Percentiles rank a stretch among this genome's conserved stretches.
Evolutionary conservation across 2,888 invertebrate species (phyloP).

Genomic region (Synanthedon formicaeformis): DNA sequence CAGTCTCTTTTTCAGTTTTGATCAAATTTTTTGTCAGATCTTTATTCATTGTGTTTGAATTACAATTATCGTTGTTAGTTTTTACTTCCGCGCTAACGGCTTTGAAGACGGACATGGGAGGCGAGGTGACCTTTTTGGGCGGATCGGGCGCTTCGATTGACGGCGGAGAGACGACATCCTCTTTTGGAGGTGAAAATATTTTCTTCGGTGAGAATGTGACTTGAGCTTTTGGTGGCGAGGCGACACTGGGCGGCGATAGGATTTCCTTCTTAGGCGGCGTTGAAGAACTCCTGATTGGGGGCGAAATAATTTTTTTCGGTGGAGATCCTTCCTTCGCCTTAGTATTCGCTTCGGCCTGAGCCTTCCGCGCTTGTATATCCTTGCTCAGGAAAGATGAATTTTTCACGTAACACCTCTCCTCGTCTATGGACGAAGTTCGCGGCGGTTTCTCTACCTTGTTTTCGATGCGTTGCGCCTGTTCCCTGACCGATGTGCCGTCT

Average conservation of each 20-base stretch:
- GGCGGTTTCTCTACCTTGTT: constrained; percentile 4
- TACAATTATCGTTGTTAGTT: constrained; percentile 6
- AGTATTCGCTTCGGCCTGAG: constrained; percentile 8
- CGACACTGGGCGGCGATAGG: constrained; percentile 5
- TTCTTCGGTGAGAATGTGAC: constrained; percentile 4
- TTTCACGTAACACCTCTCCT: constrained; percentile 32
- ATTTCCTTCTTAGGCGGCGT: constrained; percentile 6
- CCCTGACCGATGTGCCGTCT: constrained; percentile 6
- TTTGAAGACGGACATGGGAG: constrained; percentile 13
- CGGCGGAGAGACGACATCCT: constrained; percentile 6
- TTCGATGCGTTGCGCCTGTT: constrained; percentile 11
- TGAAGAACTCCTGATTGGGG: constrained; percentile 4
- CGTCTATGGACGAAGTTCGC: constrained; percentile 7
- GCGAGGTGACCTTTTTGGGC: constrained; percentile 14
- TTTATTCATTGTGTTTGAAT: constrained; percentile 6
- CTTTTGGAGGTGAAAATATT: constrained; percentile 7
- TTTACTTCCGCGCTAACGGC: background rate
- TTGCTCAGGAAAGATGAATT: constrained; percentile 47
- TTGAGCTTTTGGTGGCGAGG: constrained; percentile 6
- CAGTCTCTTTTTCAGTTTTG: constrained; percentile 2
- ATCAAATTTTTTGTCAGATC: constrained; percentile 2
- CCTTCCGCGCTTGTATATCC: constrained; percentile 40
- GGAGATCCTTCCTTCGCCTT: constrained; percentile 7
- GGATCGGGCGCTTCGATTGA: constrained; percentile 11
- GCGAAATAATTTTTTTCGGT: constrained; percentile 11